phyloP scores from a whole-genome alignment of 1,140 invertebrate species.

The Pseudobourletiella spinata region DNA sequence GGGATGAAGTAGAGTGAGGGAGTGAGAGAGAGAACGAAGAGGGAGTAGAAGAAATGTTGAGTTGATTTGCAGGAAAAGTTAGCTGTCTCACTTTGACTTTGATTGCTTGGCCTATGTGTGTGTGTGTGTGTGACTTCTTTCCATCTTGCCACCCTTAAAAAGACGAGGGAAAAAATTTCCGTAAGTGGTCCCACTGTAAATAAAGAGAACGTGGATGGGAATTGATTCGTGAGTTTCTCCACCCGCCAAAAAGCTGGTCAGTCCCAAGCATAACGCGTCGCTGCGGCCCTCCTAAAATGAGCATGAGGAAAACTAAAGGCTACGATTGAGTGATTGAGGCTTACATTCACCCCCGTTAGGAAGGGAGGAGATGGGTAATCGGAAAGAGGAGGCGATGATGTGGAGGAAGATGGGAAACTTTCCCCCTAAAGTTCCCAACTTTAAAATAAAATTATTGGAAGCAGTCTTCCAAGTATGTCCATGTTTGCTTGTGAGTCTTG shows the following conservation, averaged over 20 bases:
- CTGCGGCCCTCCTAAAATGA: too few species aligned
- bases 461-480: too few species aligned
- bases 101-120: constrained; percentile 7
- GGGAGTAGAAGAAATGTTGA: background rate
- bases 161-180: background rate
- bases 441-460: constrained; percentile 2
- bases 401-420: too few species aligned
- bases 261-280: too few species aligned
- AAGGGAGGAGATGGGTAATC: too few species aligned
- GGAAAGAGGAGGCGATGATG: too few species aligned
- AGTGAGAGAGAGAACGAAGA: background rate
- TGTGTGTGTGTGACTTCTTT: constrained; percentile 11
- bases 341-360: too few species aligned
- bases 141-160: background rate
- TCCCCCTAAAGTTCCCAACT: background rate
- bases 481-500: too few species aligned
- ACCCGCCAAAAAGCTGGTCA: too few species aligned
- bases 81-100: constrained; percentile 6
- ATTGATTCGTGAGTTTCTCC: too few species aligned
- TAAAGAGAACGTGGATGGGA: constrained; percentile 1
- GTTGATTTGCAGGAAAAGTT: constrained; percentile 6
- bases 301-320: too few species aligned
- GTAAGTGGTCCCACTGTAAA: background rate
- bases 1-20: background rate
- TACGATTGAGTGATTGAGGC: too few species aligned